Conservation (phyloP, 2,113 vertebrate genomes). For the Xenopus laevis region DNA sequence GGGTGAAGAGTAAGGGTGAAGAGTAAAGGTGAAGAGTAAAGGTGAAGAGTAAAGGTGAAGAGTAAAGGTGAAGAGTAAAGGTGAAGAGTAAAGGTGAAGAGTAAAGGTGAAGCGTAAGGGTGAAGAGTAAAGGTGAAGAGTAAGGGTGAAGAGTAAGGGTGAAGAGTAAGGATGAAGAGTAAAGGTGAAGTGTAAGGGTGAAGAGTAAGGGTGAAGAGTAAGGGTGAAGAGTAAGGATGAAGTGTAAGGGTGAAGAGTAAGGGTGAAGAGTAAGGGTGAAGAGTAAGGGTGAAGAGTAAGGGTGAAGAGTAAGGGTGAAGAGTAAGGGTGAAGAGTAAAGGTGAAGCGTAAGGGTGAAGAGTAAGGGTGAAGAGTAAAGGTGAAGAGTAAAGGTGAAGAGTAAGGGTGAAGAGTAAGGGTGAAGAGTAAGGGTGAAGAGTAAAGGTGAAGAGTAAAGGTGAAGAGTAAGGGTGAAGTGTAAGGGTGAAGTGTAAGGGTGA, state of each 20-base stretch:
- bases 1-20: neutral
- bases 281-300: neutral
- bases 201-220: neutral
- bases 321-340: neutral
- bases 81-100: neutral
- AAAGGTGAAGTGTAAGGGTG: no score
- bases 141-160: neutral
- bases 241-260: neutral
- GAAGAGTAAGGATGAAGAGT: neutral
- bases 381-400: no score
- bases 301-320: neutral
- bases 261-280: neutral
- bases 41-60: neutral
- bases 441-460: no score
- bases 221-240: neutral
- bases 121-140: no score
- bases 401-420: neutral
- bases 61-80: neutral
- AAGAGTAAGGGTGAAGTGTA: neutral
- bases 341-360: neutral
- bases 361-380: neutral
- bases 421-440: neutral
- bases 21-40: neutral
- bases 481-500: no score
- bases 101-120: neutral